phyloP scores from a whole-genome alignment of 1,140 invertebrate genomes.

The Holotrichia oblita region DNA sequence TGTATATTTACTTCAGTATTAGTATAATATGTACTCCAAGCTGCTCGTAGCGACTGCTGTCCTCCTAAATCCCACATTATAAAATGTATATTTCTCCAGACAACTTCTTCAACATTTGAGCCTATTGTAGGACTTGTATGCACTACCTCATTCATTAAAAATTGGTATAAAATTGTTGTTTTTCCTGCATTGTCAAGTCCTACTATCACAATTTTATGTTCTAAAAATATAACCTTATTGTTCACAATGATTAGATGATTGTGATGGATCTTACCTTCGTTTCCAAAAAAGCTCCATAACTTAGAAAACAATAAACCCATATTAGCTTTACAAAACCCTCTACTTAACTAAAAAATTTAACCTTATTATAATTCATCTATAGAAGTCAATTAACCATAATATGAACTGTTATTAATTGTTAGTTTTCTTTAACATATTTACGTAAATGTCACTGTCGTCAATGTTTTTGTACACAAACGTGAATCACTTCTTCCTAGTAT shows the following conservation, averaged over 20 bases:
- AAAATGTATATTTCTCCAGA: slow-evolving; percentile 98
- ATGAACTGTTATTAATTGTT: not conserved
- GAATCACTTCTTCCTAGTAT: not conserved
- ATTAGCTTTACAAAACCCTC: slow-evolving; percentile 45
- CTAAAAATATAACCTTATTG: slow-evolving; percentile 65
- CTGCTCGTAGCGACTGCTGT: slow-evolving; percentile 91
- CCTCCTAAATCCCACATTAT: slow-evolving; percentile 99
- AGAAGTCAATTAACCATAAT: slow-evolving; percentile 21
- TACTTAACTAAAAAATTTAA: not conserved
- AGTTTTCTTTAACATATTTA: slow-evolving; percentile 11
- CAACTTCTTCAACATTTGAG: slow-evolving; percentile 98
- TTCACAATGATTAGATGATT: slow-evolving; percentile 44
- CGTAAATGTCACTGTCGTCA: slow-evolving; percentile 17
- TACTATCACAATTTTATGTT: slow-evolving; percentile 97
- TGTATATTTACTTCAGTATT: slow-evolving; percentile 85
- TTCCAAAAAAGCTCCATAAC: slow-evolving; percentile 90
- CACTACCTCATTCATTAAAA: slow-evolving; percentile 97
- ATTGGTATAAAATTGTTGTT: slow-evolving; percentile 99
- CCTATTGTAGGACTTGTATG: slow-evolving; percentile 98
- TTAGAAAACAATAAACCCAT: slow-evolving; percentile 91
- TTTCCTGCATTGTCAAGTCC: slow-evolving; percentile 99
- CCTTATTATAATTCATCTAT: slow-evolving; percentile 31
- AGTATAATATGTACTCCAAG: slow-evolving; percentile 98
- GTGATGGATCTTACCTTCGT: slow-evolving; percentile 75
- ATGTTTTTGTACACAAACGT: not conserved